Conservation (phyloP, 2,888 invertebrate genomes). For the Hyppa rectilinea region DNA sequence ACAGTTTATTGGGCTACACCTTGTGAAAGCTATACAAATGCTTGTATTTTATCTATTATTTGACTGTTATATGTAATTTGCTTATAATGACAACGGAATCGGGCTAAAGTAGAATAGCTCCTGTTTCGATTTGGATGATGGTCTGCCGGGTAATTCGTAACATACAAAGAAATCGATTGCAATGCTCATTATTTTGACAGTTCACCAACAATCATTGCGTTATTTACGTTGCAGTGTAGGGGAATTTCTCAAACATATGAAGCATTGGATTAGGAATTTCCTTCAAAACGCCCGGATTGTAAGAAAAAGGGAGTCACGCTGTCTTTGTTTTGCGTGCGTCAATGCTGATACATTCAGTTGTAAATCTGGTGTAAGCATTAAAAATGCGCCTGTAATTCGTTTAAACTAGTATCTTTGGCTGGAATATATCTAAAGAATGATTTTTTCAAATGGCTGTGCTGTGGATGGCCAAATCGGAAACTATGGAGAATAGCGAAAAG, state of each 20-base stretch:
- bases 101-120: background rate
- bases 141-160: background rate
- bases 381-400: background rate
- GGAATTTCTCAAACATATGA: background rate
- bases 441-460: no score
- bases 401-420: background rate
- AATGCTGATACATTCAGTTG: background rate
- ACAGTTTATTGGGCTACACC: slow-evolving; percentile 43
- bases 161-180: background rate
- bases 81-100: background rate
- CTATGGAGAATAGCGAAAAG: no score
- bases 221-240: background rate
- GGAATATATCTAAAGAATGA: no score
- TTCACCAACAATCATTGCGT: background rate
- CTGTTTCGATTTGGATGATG: background rate
- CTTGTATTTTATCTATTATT: slow-evolving; percentile 46
- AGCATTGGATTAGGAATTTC: background rate
- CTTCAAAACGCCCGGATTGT: background rate
- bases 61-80: slow-evolving; percentile 23
- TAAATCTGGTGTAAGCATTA: background rate
- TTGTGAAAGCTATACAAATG: slow-evolving; percentile 33
- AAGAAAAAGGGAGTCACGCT: background rate
- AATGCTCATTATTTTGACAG: background rate
- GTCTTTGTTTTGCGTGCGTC: background rate
- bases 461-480: no score